A percentile compares a stretch with the other conserved stretches of the same genome.
These are phyloP conservation scores for Melipona bicolor DNA, from an alignment of 2,888 invertebrate genomes.

Conservation along the genomic window DNA sequence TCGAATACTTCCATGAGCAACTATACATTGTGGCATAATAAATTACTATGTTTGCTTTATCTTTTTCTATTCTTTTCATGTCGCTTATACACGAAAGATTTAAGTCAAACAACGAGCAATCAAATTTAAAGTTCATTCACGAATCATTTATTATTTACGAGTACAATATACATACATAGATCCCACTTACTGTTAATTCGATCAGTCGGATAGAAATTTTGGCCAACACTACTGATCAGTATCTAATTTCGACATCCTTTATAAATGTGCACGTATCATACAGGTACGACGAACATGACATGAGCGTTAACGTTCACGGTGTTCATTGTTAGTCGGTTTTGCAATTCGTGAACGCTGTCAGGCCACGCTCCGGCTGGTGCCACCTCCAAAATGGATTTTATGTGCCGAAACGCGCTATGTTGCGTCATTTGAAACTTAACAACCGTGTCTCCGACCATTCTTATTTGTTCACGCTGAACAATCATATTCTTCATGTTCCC, in stretches of 20 bases:
- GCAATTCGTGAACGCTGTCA: not conserved
- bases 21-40: too few relatives aligned
- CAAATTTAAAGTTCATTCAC: too few relatives aligned
- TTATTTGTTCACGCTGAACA: not conserved
- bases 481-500: not conserved
- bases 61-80: too few relatives aligned
- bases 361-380: not conserved
- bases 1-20: too few relatives aligned
- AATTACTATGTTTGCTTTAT: too few relatives aligned
- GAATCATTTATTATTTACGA: too few relatives aligned
- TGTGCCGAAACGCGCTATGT: not conserved
- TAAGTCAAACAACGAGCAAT: too few relatives aligned
- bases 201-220: not conserved
- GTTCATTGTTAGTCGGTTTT: constrained; percentile 14
- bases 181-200: not conserved
- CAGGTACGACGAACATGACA: not conserved
- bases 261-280: not conserved
- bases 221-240: not conserved
- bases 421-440: constrained; percentile 11
- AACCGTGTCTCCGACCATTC: not conserved
- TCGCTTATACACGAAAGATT: too few relatives aligned
- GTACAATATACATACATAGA: too few relatives aligned
- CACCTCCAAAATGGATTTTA: constrained; percentile 18
- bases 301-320: not conserved
- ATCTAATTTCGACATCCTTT: not conserved